These are phyloP conservation scores for Danionella cerebrum DNA, from an alignment of 2,113 vertebrate species.

Conservation along the genomic window DNA sequence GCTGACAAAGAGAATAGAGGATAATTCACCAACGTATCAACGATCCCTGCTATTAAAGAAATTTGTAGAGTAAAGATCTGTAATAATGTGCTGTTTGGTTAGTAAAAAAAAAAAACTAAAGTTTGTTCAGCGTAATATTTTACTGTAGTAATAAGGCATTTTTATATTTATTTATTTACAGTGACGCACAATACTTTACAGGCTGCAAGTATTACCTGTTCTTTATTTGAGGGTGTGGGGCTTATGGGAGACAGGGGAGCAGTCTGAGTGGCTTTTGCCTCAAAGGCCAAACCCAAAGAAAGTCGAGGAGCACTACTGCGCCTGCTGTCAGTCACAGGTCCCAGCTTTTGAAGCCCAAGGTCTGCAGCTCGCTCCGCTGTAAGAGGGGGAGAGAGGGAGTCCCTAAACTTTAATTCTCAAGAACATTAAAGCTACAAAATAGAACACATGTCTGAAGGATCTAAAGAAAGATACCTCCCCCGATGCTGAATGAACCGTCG, in stretches of 20 bases:
- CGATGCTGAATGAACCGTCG: slow-evolving; percentile 85
- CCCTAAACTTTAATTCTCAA: not conserved
- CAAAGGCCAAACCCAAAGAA: slow-evolving; percentile 28
- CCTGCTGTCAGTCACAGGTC: slow-evolving; percentile 29
- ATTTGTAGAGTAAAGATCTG: too few relatives aligned
- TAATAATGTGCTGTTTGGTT: too few relatives aligned
- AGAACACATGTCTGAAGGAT: not conserved
- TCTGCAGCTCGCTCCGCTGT: slow-evolving; percentile 38
- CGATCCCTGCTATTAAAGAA: too few relatives aligned
- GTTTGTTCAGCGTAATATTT: too few relatives aligned
- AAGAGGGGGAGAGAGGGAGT: slow-evolving; percentile 32
- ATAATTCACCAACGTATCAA: too few relatives aligned
- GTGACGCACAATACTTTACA: too few relatives aligned
- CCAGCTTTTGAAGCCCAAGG: slow-evolving; percentile 39
- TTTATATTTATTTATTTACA: too few relatives aligned
- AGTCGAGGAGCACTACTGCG: slow-evolving; percentile 43
- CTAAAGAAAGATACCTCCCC: slow-evolving; percentile 73
- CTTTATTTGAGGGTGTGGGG: slow-evolving; percentile 54
- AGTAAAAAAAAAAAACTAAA: too few relatives aligned
- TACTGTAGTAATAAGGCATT: too few relatives aligned
- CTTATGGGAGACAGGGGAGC: slow-evolving; percentile 43
- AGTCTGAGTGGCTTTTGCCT: slow-evolving; percentile 73
- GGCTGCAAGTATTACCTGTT: slow-evolving; percentile 74
- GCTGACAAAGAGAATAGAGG: too few relatives aligned
- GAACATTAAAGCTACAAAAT: not conserved